Evolutionary conservation across 2,888 invertebrate genomes (phyloP).

Genomic region (Andrena flavipes): DNA sequence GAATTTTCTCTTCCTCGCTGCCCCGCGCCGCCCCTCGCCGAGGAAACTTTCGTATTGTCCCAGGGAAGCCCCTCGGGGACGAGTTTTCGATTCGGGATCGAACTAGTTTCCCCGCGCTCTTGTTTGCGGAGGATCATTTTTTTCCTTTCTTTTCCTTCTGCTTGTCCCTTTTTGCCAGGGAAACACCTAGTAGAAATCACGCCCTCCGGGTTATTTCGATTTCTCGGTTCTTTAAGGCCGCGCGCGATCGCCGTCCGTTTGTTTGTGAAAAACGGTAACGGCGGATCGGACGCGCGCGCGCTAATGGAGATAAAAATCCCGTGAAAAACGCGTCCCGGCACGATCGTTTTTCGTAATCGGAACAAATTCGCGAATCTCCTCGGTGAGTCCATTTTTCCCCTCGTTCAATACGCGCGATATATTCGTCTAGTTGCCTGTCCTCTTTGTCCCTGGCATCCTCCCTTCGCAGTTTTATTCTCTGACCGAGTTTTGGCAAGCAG

Average conservation of each 20-base stretch:
- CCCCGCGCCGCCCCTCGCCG: slow-evolving; percentile 8
- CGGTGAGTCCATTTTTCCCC: not conserved
- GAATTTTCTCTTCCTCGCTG: slow-evolving; percentile 49
- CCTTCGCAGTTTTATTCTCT: slow-evolving; percentile 38
- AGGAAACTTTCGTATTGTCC: slow-evolving; percentile 67
- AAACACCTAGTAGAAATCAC: slow-evolving; percentile 5
- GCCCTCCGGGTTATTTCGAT: slow-evolving; percentile 1
- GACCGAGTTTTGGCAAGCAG: slow-evolving; percentile 47
- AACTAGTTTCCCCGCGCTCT: slow-evolving; percentile 42
- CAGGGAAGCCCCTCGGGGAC: slow-evolving; percentile 53
- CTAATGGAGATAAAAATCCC: slow-evolving; percentile 1
- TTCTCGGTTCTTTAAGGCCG: not conserved
- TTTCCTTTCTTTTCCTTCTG: slow-evolving; percentile 5
- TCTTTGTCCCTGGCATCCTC: not conserved
- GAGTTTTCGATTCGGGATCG: slow-evolving; percentile 60
- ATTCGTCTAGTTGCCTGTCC: slow-evolving; percentile 22
- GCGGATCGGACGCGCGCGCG: not conserved
- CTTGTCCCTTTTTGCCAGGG: not conserved
- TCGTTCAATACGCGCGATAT: slow-evolving; percentile 27
- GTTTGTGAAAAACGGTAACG: slow-evolving; percentile 9
- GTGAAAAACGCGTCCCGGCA: not conserved
- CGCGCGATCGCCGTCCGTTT: no score
- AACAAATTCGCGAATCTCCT: slow-evolving; percentile 13
- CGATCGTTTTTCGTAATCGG: slow-evolving; percentile 6
- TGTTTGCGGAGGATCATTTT: slow-evolving; percentile 45